Evolutionary conservation across 2,797 vertebrate species (phyloP).

Genomic region (Apodemus agrarius): DNA sequence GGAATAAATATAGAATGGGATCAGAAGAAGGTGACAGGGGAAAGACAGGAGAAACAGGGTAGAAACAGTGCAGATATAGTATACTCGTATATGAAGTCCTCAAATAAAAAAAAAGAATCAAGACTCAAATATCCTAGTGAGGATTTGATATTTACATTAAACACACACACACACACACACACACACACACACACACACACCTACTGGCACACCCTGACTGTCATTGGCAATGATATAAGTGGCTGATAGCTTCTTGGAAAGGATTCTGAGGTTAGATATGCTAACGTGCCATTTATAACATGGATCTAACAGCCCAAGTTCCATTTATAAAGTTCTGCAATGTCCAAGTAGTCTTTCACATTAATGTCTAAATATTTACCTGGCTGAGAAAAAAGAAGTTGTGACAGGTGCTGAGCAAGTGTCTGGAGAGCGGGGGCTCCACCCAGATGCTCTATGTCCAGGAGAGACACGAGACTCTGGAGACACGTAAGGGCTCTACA

Average conservation of each 20-base stretch:
- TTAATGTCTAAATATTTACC: slow-evolving; percentile 83
- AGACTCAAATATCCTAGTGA: neutral
- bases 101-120: neutral
- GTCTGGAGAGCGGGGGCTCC: slow-evolving; percentile 91
- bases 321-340: neutral
- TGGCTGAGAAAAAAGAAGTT: slow-evolving; percentile 91
- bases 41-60: neutral
- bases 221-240: neutral
- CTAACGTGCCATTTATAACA: neutral
- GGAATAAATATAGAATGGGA: neutral
- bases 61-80: neutral
- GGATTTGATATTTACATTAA: neutral
- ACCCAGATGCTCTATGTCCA: slow-evolving; percentile 94
- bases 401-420: slow-evolving; percentile 93
- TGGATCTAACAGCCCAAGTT: neutral
- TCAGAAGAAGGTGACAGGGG: neutral
- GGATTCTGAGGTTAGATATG: neutral
- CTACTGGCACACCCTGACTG: neutral
- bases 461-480: slow-evolving; percentile 94
- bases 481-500: slow-evolving; percentile 95
- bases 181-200: neutral
- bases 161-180: rapidly evolving
- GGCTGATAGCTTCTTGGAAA: neutral
- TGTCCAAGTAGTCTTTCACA: neutral
- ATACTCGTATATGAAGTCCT: neutral